Conservation (phyloP, 2,888 invertebrate genomes). For the Geotrupes spiniger region DNA sequence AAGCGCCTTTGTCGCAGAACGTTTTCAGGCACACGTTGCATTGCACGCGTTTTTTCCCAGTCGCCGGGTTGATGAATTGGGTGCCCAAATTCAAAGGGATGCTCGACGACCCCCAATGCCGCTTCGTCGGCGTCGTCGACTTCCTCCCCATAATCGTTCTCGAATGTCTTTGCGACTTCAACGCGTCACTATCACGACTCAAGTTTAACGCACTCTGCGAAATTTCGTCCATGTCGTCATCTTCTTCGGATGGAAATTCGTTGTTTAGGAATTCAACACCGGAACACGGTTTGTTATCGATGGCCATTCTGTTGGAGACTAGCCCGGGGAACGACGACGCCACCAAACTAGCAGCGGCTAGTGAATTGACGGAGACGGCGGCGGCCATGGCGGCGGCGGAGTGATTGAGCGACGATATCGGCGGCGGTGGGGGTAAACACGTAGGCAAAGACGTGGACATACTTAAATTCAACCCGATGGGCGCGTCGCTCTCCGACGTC, state of each 20-base stretch:
- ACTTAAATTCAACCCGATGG: conserved; percentile 59
- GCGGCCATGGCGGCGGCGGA: conserved; percentile 56
- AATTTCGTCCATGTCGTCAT: conserved; percentile 60
- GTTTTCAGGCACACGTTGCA: conserved; percentile 98
- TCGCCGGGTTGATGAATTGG: conserved; percentile 87
- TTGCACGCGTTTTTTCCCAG: conserved; percentile 94
- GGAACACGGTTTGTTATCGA: conserved; percentile 54
- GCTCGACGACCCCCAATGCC: conserved; percentile 74
- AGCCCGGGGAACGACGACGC: conserved; percentile 61
- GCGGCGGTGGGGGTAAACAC: conserved; percentile 60
- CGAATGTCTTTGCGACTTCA: conserved; percentile 51
- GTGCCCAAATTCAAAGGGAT: conserved; percentile 81
- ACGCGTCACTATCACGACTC: conserved; percentile 55
- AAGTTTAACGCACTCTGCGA: conserved; percentile 64
- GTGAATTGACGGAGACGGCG: conserved; percentile 48
- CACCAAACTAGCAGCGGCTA: conserved; percentile 59
- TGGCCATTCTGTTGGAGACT: conserved; percentile 54
- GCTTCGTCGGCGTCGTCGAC: conserved; percentile 71
- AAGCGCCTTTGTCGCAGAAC: conserved; percentile 98
- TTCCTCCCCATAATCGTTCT: conserved; percentile 57
- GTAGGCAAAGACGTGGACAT: conserved; percentile 62
- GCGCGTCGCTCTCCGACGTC: conserved; percentile 53
- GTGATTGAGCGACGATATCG: conserved; percentile 58
- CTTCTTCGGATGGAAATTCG: conserved; percentile 58
- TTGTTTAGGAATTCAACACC: conserved; percentile 48